Conservation (phyloP, 2,113 vertebrate genomes). For the Laterallus jamaicensis region DNA sequence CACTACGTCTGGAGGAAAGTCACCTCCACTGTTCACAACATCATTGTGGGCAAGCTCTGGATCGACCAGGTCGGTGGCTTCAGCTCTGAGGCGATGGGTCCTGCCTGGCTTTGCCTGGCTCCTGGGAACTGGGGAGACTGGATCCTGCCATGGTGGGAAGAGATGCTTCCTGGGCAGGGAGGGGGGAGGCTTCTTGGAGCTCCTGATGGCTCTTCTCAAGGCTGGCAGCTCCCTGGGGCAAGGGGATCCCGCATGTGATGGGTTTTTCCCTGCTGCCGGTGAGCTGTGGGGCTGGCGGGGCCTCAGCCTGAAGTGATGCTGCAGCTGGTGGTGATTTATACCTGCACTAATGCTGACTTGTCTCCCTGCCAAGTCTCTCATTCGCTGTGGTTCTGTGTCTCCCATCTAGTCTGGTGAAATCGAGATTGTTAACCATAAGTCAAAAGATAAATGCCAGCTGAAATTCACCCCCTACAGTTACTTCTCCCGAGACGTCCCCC, state of each 20-base stretch:
- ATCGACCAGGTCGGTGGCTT: slow-evolving; percentile 90
- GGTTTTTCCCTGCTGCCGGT: background rate
- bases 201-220: background rate
- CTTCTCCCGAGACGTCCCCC: slow-evolving; percentile 94
- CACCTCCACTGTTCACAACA: slow-evolving; percentile 98
- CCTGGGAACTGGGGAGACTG: background rate
- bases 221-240: background rate
- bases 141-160: rapidly evolving
- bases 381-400: slow-evolving; percentile 32
- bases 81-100: rapidly evolving
- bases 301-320: background rate
- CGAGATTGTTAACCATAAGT: slow-evolving; percentile 95
- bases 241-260: rapidly evolving
- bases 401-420: slow-evolving; percentile 92
- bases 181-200: background rate
- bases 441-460: slow-evolving; percentile 95
- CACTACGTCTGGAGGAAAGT: slow-evolving; percentile 98
- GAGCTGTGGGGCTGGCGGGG: background rate
- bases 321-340: background rate
- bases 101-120: background rate
- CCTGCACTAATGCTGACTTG: background rate
- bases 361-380: slow-evolving; percentile 5
- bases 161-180: background rate
- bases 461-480: slow-evolving; percentile 98
- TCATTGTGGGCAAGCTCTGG: slow-evolving; percentile 99